A percentile compares a stretch with the other conserved stretches of the same genome.
Conservation (phyloP, 1,140 invertebrate genomes). For the Dendrolimus kikuchii region DNA sequence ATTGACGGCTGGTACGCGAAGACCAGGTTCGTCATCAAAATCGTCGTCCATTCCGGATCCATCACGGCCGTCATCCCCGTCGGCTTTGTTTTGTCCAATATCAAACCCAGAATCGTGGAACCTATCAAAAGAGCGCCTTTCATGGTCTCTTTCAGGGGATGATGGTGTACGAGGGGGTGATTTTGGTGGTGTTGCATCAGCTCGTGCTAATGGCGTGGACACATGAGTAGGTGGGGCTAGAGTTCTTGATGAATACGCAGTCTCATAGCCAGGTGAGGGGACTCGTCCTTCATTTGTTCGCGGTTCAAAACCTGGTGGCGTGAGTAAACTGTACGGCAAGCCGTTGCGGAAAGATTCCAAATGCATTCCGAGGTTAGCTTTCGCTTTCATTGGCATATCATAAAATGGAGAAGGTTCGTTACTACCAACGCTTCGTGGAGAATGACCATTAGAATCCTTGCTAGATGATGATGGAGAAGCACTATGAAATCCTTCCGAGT, state of each 20-base stretch:
- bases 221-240: conserved; percentile 53
- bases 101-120: conserved; percentile 59
- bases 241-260: conserved; percentile 53
- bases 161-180: conserved; percentile 66
- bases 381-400: conserved; percentile 59
- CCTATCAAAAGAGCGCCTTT: conserved; percentile 36
- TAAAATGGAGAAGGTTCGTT: conserved; percentile 65
- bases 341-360: conserved; percentile 43
- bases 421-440: conserved; percentile 56
- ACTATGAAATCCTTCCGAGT: conserved; percentile 69
- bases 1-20: conserved; percentile 82
- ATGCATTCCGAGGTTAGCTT: conserved; percentile 57
- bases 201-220: conserved; percentile 51
- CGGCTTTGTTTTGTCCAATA: conserved; percentile 34
- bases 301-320: conserved; percentile 57
- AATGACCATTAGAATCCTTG: conserved; percentile 64
- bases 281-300: conserved; percentile 39
- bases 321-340: conserved; percentile 53
- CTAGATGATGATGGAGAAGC: conserved; percentile 66
- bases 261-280: conserved; percentile 64
- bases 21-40: conserved; percentile 76
- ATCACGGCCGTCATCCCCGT: conserved; percentile 61
- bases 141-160: conserved; percentile 43
- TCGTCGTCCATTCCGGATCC: conserved; percentile 69
- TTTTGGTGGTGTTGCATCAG: conserved; percentile 70